These are phyloP conservation scores for Caenorhabditis sp. DNA, from an alignment of 2,888 invertebrate genomes.

Conservation along the genomic window DNA sequence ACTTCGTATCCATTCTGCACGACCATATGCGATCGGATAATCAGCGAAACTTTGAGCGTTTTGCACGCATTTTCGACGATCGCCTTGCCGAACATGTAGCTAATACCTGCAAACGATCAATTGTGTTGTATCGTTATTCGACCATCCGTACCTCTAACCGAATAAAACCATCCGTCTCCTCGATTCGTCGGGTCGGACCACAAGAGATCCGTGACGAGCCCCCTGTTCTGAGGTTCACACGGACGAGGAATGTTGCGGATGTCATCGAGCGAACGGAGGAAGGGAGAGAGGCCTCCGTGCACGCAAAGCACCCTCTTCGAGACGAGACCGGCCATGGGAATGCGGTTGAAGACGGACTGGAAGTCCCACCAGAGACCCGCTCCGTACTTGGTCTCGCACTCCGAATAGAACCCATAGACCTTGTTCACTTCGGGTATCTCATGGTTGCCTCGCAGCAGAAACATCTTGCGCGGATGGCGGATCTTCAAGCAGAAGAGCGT, in stretches of 20 bases:
- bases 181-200: slow-evolving; percentile 74
- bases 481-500: slow-evolving; percentile 69
- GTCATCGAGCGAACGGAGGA: slow-evolving; percentile 62
- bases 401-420: slow-evolving; percentile 72
- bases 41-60: slow-evolving; percentile 68
- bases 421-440: slow-evolving; percentile 73
- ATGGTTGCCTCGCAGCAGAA: slow-evolving; percentile 71
- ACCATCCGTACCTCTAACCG: slow-evolving; percentile 59
- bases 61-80: slow-evolving; percentile 70
- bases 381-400: slow-evolving; percentile 67
- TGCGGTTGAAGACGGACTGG: slow-evolving; percentile 70
- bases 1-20: slow-evolving; percentile 76
- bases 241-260: slow-evolving; percentile 67
- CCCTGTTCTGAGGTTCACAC: slow-evolving; percentile 68
- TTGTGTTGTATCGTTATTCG: too few species aligned
- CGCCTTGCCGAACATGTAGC: slow-evolving; percentile 73
- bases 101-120: too few species aligned
- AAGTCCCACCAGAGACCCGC: slow-evolving; percentile 75
- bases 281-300: slow-evolving; percentile 73
- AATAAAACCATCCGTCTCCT: slow-evolving; percentile 66
- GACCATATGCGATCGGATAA: slow-evolving; percentile 75
- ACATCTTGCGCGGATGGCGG: slow-evolving; percentile 67
- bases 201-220: slow-evolving; percentile 69
- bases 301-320: slow-evolving; percentile 71
- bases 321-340: slow-evolving; percentile 72